Percentiles rank a stretch among this genome's conserved stretches.
These are phyloP conservation scores for Hedychridium roseum DNA, from an alignment of 2,888 invertebrate genomes.

Conservation along the genomic window DNA sequence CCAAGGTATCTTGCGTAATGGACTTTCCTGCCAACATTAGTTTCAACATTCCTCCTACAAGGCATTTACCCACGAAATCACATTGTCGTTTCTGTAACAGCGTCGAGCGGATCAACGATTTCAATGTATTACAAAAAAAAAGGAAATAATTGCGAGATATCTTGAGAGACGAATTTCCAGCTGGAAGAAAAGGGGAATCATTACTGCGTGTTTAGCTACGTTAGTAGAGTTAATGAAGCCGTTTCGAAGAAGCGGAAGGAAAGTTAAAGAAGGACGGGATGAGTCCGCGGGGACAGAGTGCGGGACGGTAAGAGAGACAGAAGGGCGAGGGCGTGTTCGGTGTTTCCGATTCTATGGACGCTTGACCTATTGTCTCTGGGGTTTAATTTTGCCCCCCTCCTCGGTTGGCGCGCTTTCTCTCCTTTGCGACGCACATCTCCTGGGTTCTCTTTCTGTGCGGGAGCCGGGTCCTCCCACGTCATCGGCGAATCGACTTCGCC, in stretches of 20 bases:
- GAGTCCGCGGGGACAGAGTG: too few relatives aligned
- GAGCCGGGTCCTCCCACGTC: slow-evolving; percentile 42
- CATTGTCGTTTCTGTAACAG: too few relatives aligned
- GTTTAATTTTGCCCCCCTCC: slow-evolving; percentile 57
- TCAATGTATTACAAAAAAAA: too few relatives aligned
- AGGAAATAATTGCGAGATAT: too few relatives aligned
- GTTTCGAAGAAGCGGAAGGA: background rate
- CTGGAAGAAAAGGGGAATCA: too few relatives aligned
- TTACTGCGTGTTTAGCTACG: too few relatives aligned
- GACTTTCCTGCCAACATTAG: too few relatives aligned
- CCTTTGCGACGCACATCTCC: slow-evolving; percentile 7
- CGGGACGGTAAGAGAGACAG: slow-evolving; percentile 35
- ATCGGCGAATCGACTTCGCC: slow-evolving; percentile 36
- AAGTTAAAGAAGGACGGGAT: background rate
- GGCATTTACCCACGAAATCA: too few relatives aligned
- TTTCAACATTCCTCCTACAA: too few relatives aligned
- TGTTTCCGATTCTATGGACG: slow-evolving; percentile 58
- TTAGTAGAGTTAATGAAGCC: too few relatives aligned
- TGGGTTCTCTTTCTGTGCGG: slow-evolving; percentile 19
- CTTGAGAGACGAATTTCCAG: too few relatives aligned
- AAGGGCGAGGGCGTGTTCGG: slow-evolving; percentile 58
- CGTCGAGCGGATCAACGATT: too few relatives aligned
- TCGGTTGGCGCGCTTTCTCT: slow-evolving; percentile 7
- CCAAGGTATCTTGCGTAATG: slow-evolving; percentile 22
- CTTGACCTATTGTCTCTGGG: slow-evolving; percentile 62